Evolutionary conservation across 2,113 vertebrate species (phyloP).

Genomic region (Salvelinus namaycush): DNA sequence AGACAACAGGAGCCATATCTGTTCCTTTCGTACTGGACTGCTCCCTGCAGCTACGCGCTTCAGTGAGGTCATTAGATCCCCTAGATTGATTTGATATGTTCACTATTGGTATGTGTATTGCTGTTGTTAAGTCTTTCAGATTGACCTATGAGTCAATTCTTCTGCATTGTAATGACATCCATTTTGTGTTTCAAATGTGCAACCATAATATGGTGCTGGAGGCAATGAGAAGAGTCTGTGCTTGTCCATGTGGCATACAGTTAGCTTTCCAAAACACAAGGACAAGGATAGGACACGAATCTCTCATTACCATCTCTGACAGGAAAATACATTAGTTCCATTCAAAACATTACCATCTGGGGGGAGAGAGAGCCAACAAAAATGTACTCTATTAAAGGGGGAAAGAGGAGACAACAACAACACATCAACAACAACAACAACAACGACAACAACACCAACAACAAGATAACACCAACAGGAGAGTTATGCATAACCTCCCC

Average conservation of each 20-base stretch:
- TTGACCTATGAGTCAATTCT: background rate
- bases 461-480: slow-evolving; percentile 70
- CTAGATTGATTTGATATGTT: background rate
- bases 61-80: background rate
- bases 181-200: background rate
- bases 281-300: slow-evolving; percentile 51
- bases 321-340: slow-evolving; percentile 64
- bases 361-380: slow-evolving; percentile 58
- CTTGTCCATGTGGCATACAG: slow-evolving; percentile 52
- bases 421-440: slow-evolving; percentile 73
- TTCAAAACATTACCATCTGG: slow-evolving; percentile 66
- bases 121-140: background rate
- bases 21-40: background rate
- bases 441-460: slow-evolving; percentile 74
- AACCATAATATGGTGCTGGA: no score
- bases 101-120: background rate
- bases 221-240: background rate
- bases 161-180: background rate
- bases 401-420: slow-evolving; percentile 77
- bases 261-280: slow-evolving; percentile 26
- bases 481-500: slow-evolving; percentile 92
- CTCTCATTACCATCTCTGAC: slow-evolving; percentile 61
- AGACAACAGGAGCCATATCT: slow-evolving; percentile 1
- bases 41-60: background rate
- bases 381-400: slow-evolving; percentile 59